Base-by-base conservation (phyloP, 2,888 invertebrate species). In the Pherbina coryleti region DNA sequence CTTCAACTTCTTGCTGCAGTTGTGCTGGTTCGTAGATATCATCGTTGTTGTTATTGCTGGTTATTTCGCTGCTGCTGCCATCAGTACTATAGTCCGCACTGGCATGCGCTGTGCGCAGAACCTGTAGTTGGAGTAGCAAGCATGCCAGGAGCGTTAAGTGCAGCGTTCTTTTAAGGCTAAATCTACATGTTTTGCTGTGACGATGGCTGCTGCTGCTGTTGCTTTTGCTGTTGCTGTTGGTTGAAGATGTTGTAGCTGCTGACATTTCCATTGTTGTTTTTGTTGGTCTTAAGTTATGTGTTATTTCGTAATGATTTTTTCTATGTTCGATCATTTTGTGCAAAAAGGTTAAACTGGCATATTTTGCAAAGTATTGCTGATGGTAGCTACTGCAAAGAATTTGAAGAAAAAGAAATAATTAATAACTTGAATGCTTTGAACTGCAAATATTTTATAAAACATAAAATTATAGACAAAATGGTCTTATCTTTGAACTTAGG, bases 11-110 rank as follows among this genome's bases (percentile, higher is more conserved):
- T 66, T 79, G 82, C 34, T 86, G 86, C 55, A 86, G 77, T 31
- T 84, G 82, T 3, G 81, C 81, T 1, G 85, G 80, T n/a, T 85
- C 88, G 66, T 84, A 85, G 72, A 87, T 82, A 17, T 86, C 85
- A 8, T 82, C 86, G 67, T 80, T 82, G 60, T 70, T 71, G 11
- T 44, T 62, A 25, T 49, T n/a, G 44, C 37, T 19, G 4, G 51
- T 70, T n/a, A 31, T 67, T 2, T 60, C 71, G 19, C 55, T 17
- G 67, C 75, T 78, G 79, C n/a, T 69, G 76, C 77, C 77, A 66
- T 80, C 82, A n/a, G 80, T 80, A 22, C 74, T 81, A 51, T 81
- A 81, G 67, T 83, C 82, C 51, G 25, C 19, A 8, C 53, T 22
- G 28, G 53, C 14, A 37, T 7, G 19, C 22, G 22, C 44, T 67